Base-by-base conservation (phyloP, 2,113 vertebrate genomes). In the Oryzias melastigma region DNA sequence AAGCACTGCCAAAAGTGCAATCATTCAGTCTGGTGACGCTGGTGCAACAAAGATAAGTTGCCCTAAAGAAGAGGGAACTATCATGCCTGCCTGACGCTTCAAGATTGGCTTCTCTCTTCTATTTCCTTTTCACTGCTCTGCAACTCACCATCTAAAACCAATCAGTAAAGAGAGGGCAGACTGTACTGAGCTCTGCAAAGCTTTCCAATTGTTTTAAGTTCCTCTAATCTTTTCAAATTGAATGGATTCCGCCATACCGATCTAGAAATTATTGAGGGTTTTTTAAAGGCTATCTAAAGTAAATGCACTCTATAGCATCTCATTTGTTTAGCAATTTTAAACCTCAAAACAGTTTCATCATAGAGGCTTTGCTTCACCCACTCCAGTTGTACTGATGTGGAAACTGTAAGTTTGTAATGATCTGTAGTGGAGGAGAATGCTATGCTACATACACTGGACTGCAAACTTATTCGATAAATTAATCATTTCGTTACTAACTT, bases 121-220 rank as follows among this genome's bases (percentile, higher is more conserved):
- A 49, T 57, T 71, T 81, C 68, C 56, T 65, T 48, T 60, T 46
- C 8, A 59, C 46, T 72, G 48, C 54, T 67, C 59, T 58, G 43
- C 42, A 75, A 52, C 52, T 45, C 24, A 15, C 53, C 35, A 24
- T 65, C 57, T 68, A 59, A 61, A 57, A 44, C 62, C 51, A 58
- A 78, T 41, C 43, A 35, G 42, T 42, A 46, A 52, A 27, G 54
- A 60, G 46, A 13, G 20, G 19, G 8, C 15, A 49, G 56, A 56
- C 17, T 43, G 47, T 24, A 43, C 58, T 44, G 68, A 52, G 67
- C 22, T 62, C 16, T 8, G 58, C 14, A 54, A 14, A 14, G 54
- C 17, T 50, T 56, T 69, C 46, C 17, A 14, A 46, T 14, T 22
- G 2, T 5, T 44, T 8, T 5, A 19, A 17, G n/a, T 10, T 47